Percentiles rank a stretch among this genome's conserved stretches.
Conservation (phyloP, 2,888 invertebrate genomes). For the Drosophila anomelani region DNA sequence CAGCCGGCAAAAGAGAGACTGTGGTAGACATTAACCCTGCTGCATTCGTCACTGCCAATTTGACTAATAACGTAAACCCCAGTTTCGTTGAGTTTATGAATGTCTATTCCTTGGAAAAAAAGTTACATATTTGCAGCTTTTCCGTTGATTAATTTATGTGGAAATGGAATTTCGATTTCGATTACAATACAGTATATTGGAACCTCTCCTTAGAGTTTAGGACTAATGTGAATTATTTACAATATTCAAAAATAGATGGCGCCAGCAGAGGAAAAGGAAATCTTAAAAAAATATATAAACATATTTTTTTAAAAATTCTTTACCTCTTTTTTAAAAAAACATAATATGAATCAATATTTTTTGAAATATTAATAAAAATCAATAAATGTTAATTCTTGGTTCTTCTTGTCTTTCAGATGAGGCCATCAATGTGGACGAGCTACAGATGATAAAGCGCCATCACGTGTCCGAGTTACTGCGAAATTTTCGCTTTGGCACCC, state of each 20-base stretch:
- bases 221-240: neutral
- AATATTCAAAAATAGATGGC: too few species aligned
- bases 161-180: too few species aligned
- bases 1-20: conserved; percentile 3
- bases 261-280: neutral
- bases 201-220: too few species aligned
- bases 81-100: conserved; percentile 6
- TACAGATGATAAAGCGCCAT: conserved; percentile 75
- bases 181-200: neutral
- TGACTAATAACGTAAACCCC: neutral
- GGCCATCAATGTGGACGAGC: conserved; percentile 73
- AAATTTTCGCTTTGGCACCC: conserved; percentile 72
- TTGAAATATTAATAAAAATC: too few species aligned
- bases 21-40: conserved; percentile 11
- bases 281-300: too few species aligned
- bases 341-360: too few species aligned
- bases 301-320: too few species aligned
- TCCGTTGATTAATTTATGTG: neutral
- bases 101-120: neutral
- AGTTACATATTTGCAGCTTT: too few species aligned
- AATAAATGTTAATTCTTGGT: neutral
- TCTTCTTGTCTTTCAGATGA: conserved; percentile 61
- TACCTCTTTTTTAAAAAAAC: too few species aligned
- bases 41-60: conserved; percentile 3
- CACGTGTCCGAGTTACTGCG: conserved; percentile 68